A percentile compares a stretch with the other conserved stretches of the same genome.
Conservation (phyloP, 2,888 invertebrate species). For the Eueremaeus valkanovi region DNA sequence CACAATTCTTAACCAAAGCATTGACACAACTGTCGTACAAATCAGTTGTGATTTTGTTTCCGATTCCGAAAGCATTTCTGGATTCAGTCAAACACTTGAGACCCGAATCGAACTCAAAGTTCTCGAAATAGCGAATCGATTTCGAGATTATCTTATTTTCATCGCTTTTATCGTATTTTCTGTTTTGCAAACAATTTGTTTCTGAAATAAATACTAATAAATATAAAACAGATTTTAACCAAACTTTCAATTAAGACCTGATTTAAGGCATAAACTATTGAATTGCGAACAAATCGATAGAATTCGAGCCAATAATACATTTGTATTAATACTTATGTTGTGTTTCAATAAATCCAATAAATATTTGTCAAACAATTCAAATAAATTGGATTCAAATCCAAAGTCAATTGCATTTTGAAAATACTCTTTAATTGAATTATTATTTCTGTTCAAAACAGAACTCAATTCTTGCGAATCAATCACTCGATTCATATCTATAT, state of each 20-base stretch:
- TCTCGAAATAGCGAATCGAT: neutral
- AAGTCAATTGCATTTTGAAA: neutral
- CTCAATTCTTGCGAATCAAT: neutral
- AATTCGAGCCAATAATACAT: neutral
- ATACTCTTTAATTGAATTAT: neutral
- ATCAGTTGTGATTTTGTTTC: neutral
- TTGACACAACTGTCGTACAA: neutral
- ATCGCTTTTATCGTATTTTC: neutral
- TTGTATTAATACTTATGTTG: neutral
- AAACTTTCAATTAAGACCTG: neutral
- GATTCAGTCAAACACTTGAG: neutral
- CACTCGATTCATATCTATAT: too few relatives aligned
- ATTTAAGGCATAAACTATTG: neutral
- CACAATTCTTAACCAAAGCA: neutral
- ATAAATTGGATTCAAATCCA: neutral
- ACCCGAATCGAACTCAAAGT: neutral
- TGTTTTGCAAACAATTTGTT: neutral
- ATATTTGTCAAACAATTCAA: conserved; percentile 13
- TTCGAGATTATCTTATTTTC: neutral
- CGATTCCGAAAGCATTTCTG: neutral
- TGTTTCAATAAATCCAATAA: neutral
- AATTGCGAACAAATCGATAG: conserved; percentile 6
- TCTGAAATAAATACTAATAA: neutral
- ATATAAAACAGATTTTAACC: neutral
- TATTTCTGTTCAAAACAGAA: neutral